Percentiles rank a stretch among this genome's conserved stretches.
Evolutionary conservation across 2,888 invertebrate genomes (phyloP).

Genomic region (Rhagonycha lutea): DNA sequence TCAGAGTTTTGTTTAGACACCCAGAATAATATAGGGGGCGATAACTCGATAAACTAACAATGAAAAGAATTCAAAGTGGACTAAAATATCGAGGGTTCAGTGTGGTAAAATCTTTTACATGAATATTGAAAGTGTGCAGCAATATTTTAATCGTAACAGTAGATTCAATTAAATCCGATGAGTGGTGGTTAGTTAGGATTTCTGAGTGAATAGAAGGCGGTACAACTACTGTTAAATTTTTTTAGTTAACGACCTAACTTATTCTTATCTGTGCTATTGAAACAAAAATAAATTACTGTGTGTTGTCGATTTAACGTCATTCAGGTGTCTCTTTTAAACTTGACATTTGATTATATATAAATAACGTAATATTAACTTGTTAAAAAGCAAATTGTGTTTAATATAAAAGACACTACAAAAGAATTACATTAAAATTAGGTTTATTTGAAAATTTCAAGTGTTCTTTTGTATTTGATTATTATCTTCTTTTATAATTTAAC

Average conservation of each 20-base stretch:
- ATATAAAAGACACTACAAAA: constrained; percentile 16
- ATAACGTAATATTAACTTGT: constrained; percentile 45
- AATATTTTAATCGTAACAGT: constrained; percentile 30
- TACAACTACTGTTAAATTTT: constrained; percentile 47
- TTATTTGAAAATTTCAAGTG: constrained; percentile 22
- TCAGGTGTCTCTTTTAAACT: constrained; percentile 47
- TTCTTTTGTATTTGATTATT: constrained; percentile 25
- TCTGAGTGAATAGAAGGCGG: constrained; percentile 49
- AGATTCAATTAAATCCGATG: constrained; percentile 52
- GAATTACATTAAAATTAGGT: constrained; percentile 22
- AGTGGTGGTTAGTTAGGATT: constrained; percentile 50
- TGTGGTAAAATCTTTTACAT: constrained; percentile 1
- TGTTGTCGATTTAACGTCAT: constrained; percentile 37
- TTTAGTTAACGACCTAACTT: constrained; percentile 44
- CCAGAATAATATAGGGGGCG: constrained; percentile 50
- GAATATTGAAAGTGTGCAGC: constrained; percentile 3
- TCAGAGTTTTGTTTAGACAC: constrained; percentile 51
- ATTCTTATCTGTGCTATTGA: constrained; percentile 38
- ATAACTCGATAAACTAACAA: constrained; percentile 52
- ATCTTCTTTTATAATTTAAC: constrained; percentile 24
- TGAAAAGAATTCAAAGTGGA: constrained; percentile 42
- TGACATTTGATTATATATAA: constrained; percentile 48
- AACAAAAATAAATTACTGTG: constrained; percentile 43
- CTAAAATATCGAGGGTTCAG: constrained; percentile 36
- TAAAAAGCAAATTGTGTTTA: constrained; percentile 30